phyloP scores from a whole-genome alignment of 2,113 vertebrate species.

The Rhabdornis inornatus region DNA sequence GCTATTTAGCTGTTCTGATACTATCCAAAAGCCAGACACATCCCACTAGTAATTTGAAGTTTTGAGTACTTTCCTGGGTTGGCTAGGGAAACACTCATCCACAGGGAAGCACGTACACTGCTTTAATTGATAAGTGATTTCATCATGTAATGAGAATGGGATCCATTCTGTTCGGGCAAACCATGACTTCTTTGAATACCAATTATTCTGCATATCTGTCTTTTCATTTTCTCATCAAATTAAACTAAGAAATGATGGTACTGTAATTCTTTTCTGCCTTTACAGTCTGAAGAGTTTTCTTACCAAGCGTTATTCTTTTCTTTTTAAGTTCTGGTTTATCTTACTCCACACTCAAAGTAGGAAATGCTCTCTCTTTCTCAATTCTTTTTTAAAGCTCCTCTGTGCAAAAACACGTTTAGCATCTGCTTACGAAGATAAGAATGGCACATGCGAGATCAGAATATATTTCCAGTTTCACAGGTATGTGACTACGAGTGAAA shows the following conservation, averaged over 20 bases:
- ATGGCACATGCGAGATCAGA: neutral
- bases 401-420: neutral
- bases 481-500: neutral
- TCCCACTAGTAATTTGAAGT: neutral
- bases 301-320: neutral
- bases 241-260: neutral
- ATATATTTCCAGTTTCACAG: neutral
- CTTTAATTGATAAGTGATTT: neutral
- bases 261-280: neutral
- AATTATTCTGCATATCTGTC: neutral
- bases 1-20: neutral
- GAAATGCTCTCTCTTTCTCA: neutral
- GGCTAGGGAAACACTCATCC: neutral
- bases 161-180: neutral
- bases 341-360: neutral
- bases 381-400: neutral
- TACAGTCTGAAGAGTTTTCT: neutral
- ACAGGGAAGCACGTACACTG: neutral
- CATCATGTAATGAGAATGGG: neutral
- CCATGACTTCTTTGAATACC: neutral
- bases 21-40: neutral
- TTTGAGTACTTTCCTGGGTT: neutral
- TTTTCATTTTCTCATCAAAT: neutral
- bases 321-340: neutral
- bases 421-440: neutral